phyloP scores from a whole-genome alignment of 2,888 invertebrate species.

The Heliconius aoede region DNA sequence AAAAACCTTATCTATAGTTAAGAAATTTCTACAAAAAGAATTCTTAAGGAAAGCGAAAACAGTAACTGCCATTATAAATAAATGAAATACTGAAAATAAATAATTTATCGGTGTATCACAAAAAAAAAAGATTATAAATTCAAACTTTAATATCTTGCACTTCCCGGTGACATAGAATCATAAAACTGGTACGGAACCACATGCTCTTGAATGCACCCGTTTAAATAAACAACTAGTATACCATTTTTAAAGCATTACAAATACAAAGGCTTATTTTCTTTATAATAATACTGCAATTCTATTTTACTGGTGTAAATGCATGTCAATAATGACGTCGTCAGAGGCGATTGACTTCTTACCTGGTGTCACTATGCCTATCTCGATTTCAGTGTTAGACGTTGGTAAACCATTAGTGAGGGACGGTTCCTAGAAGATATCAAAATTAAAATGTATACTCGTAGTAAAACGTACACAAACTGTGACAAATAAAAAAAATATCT shows the following conservation, averaged over 20 bases:
- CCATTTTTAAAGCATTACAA: slow-evolving; percentile 9
- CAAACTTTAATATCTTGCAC: too few species aligned
- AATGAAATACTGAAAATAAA: too few species aligned
- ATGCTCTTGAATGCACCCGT: not conserved
- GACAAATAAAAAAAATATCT: not conserved
- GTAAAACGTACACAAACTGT: not conserved
- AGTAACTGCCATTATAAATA: too few species aligned
- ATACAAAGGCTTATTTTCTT: not conserved
- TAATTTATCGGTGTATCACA: too few species aligned
- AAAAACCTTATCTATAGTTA: not conserved
- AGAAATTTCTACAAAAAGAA: not conserved
- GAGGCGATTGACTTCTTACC: slow-evolving; percentile 79
- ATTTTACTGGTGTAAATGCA: slow-evolving; percentile 72
- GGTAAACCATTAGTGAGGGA: slow-evolving; percentile 78
- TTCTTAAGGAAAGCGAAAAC: too few species aligned
- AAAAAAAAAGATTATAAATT: too few species aligned
- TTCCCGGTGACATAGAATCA: too few species aligned
- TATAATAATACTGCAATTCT: slow-evolving; percentile 4
- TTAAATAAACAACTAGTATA: not conserved
- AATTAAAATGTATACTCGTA: too few species aligned
- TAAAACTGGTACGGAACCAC: not conserved
- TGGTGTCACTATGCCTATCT: slow-evolving; percentile 65
- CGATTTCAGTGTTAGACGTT: slow-evolving; percentile 76
- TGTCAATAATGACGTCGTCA: slow-evolving; percentile 84
- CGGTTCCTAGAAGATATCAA: slow-evolving; percentile 59